Conservation (phyloP, 2,888 invertebrate species). For the Drosophila affinis region DNA sequence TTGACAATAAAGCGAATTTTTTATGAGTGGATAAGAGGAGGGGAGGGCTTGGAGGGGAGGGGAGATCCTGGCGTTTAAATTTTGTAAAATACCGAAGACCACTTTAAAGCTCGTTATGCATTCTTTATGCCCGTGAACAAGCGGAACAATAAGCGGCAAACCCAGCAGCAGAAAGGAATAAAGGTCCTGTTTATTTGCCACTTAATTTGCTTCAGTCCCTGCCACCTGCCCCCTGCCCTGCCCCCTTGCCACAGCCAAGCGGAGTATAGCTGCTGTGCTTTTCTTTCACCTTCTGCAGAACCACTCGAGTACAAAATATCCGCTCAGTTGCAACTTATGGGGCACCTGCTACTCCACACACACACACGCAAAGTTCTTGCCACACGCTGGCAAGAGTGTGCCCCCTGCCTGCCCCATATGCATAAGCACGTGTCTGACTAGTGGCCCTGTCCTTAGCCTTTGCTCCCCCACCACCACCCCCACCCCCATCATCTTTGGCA, state of each 20-base stretch:
- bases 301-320: slow-evolving; percentile 71
- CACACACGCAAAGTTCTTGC: not conserved
- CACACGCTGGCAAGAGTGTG: too few relatives aligned
- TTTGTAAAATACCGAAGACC: slow-evolving; percentile 50
- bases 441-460: slow-evolving; percentile 29
- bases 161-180: slow-evolving; percentile 26
- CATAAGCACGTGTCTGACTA: slow-evolving; percentile 67
- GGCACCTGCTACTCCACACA: slow-evolving; percentile 24
- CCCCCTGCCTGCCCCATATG: slow-evolving; percentile 44
- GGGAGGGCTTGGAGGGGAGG: not conserved
- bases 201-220: slow-evolving; percentile 73
- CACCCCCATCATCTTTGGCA: slow-evolving; percentile 16
- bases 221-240: too few relatives aligned
- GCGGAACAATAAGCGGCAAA: slow-evolving; percentile 38
- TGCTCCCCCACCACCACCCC: slow-evolving; percentile 6
- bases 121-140: slow-evolving; percentile 58
- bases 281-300: slow-evolving; percentile 56
- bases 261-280: not conserved
- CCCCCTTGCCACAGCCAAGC: slow-evolving; percentile 38
- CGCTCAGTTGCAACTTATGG: slow-evolving; percentile 73
- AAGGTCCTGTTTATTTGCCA: slow-evolving; percentile 77
- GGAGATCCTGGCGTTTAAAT: slow-evolving; percentile 43
- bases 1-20: slow-evolving; percentile 77
- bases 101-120: slow-evolving; percentile 75
- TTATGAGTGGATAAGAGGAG: not conserved